Conservation (phyloP, 2,888 invertebrate genomes). For the Trichopoda pennipes region DNA sequence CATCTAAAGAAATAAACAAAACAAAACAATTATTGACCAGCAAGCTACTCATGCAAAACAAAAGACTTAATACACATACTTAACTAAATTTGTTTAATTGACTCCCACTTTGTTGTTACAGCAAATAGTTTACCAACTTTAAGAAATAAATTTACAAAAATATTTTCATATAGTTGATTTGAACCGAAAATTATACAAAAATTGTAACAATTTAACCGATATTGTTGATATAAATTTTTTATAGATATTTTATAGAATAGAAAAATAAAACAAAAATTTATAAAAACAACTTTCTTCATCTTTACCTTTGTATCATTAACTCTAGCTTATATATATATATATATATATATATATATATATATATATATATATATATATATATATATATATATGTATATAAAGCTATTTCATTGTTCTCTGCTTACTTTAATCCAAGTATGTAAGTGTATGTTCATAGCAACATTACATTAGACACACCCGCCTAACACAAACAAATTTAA, state of each 20-base stretch:
- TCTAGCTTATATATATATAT: no score
- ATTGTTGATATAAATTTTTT: not conserved
- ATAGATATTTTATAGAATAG: not conserved
- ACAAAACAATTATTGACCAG: constrained; percentile 25
- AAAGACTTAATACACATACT: constrained; percentile 65
- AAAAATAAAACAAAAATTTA: not conserved
- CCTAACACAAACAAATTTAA: constrained; percentile 15
- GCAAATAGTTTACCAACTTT: constrained; percentile 41
- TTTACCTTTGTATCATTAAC: not conserved
- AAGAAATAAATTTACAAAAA: not conserved
- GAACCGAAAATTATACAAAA: constrained; percentile 14
- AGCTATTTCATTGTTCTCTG: constrained; percentile 1
- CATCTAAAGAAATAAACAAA: not conserved
- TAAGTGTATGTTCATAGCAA: constrained; percentile 13
- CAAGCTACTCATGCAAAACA: constrained; percentile 50
- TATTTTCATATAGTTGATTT: constrained; percentile 21
- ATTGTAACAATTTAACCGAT: constrained; percentile 1
- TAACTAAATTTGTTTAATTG: constrained; percentile 44
- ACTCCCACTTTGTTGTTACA: constrained; percentile 58
- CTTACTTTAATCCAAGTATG: not conserved
- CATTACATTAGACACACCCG: constrained; percentile 67
- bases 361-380: no score
- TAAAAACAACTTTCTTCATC: constrained; percentile 63
- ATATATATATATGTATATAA: no score
- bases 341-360: no score